Conservation (phyloP, 1,140 invertebrate genomes). For the Sycobia sp. region DNA sequence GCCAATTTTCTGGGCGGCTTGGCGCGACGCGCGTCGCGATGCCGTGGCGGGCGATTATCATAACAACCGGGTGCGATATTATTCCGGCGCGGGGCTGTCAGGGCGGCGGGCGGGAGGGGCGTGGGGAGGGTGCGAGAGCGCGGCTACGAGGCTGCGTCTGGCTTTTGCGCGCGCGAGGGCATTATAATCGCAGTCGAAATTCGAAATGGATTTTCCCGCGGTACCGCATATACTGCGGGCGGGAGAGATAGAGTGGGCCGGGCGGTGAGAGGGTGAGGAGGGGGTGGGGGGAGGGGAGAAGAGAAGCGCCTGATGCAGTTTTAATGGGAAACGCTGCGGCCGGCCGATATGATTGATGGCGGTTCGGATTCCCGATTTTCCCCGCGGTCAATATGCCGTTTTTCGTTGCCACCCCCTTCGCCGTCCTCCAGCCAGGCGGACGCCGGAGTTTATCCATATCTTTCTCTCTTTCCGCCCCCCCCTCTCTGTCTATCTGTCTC, state of each 20-base stretch:
- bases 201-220: conserved; percentile 55
- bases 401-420: too few relatives aligned
- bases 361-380: conserved; percentile 24
- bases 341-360: conserved; percentile 58
- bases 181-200: conserved; percentile 36
- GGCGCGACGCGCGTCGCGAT: conserved; percentile 59
- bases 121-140: too few relatives aligned
- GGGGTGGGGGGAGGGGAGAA: too few relatives aligned
- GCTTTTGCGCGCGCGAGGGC: too few relatives aligned
- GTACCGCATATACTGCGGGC: not conserved
- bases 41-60: conserved; percentile 61
- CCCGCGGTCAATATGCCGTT: not conserved
- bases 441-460: conserved; percentile 7
- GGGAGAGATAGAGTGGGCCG: not conserved
- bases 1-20: conserved; percentile 64
- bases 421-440: too few relatives aligned
- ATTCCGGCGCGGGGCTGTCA: conserved; percentile 49
- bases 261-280: too few relatives aligned
- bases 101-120: too few relatives aligned
- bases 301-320: conserved; percentile 60
- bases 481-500: too few relatives aligned
- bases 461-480: conserved; percentile 7
- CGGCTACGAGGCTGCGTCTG: too few relatives aligned
- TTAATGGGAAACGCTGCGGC: conserved; percentile 55
- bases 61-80: conserved; percentile 61